These are phyloP conservation scores for Camponotus fellah DNA, from an alignment of 2,888 invertebrate species.

Conservation along the genomic window DNA sequence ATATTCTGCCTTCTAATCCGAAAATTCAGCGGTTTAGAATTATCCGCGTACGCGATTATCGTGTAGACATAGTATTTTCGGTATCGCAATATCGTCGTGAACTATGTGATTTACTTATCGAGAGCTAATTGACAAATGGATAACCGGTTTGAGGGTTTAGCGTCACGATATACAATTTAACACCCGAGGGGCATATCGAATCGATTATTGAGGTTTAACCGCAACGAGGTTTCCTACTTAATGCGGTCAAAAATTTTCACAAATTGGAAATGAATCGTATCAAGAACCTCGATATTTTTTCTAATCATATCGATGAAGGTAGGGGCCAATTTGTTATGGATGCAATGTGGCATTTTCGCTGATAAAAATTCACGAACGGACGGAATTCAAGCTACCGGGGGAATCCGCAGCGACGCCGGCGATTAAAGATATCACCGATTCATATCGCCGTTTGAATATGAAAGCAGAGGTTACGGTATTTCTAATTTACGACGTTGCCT, in stretches of 20 bases:
- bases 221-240: constrained; percentile 13
- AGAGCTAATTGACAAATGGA: constrained; percentile 52
- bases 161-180: constrained; percentile 53
- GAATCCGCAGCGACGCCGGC: constrained; percentile 58
- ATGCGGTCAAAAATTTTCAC: constrained; percentile 17
- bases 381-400: constrained; percentile 16
- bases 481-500: constrained; percentile 75
- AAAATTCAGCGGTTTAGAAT: constrained; percentile 38
- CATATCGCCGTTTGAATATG: constrained; percentile 74
- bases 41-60: constrained; percentile 6
- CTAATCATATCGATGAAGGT: neutral
- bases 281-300: neutral
- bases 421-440: constrained; percentile 79
- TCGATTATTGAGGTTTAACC: constrained; percentile 37
- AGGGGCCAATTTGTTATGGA: neutral
- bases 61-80: constrained; percentile 25
- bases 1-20: constrained; percentile 40
- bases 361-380: constrained; percentile 35
- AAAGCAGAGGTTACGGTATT: constrained; percentile 73
- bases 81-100: constrained; percentile 19
- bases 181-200: constrained; percentile 33
- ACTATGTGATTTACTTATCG: constrained; percentile 51
- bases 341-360: neutral
- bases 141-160: constrained; percentile 41
- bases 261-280: neutral